These are phyloP conservation scores for Cynopterus brachyotis DNA, from an alignment of 2,113 vertebrate species.

Conservation along the genomic window DNA sequence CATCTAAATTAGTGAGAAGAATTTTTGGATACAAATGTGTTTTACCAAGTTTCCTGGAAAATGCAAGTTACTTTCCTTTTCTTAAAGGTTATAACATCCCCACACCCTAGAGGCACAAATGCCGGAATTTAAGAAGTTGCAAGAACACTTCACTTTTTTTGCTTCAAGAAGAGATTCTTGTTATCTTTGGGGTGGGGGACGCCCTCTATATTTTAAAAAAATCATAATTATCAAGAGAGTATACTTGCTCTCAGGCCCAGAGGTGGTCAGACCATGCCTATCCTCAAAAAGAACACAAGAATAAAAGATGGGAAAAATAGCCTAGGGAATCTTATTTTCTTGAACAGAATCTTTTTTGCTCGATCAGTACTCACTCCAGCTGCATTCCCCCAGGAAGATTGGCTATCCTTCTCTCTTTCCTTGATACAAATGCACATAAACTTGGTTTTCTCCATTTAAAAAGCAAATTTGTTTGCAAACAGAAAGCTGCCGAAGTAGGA, in stretches of 20 bases:
- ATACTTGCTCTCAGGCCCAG: not conserved
- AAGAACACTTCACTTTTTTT: not conserved
- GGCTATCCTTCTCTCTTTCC: slow-evolving; percentile 47
- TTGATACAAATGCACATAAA: slow-evolving; percentile 61
- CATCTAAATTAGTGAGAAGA: not conserved
- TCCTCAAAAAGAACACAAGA: not conserved
- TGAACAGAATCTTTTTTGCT: not conserved
- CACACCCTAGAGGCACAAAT: not conserved
- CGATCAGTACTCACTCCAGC: slow-evolving; percentile 49
- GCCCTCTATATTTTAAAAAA: not conserved
- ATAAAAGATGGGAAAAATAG: not conserved
- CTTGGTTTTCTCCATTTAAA: slow-evolving; percentile 67
- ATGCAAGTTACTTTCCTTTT: not conserved
- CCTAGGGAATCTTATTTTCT: not conserved
- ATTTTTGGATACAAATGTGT: not conserved
- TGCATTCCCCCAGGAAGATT: slow-evolving; percentile 38
- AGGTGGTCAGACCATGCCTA: not conserved
- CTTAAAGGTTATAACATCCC: not conserved
- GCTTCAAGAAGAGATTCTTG: not conserved
- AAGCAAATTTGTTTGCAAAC: slow-evolving; percentile 77
- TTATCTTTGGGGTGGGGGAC: too few relatives aligned
- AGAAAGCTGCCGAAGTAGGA: slow-evolving; percentile 68
- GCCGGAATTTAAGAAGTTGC: not conserved
- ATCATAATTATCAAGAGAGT: not conserved
- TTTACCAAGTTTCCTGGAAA: not conserved